Evolutionary conservation across 2,113 vertebrate genomes (phyloP).

Genomic region (Myrmecobius fasciatus): DNA sequence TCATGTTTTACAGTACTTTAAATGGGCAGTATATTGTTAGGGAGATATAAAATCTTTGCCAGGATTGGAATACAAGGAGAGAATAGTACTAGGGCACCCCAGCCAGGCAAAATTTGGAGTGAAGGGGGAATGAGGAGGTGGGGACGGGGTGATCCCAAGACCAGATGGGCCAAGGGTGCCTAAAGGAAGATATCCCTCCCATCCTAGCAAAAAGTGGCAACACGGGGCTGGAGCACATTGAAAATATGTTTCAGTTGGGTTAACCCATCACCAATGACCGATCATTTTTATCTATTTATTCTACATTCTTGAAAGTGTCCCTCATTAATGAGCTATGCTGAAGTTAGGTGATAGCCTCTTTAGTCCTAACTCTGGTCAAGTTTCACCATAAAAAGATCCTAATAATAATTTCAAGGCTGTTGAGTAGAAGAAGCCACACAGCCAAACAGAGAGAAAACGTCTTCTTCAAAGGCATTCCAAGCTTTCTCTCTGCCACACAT

Average conservation of each 20-base stretch:
- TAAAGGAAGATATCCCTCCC: neutral
- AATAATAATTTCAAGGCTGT: neutral
- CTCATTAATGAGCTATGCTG: neutral
- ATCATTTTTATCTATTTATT: neutral
- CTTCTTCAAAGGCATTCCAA: neutral
- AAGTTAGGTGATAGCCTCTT: neutral
- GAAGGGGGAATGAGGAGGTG: rapidly evolving
- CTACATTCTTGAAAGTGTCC: neutral
- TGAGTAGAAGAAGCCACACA: neutral
- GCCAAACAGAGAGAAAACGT: neutral
- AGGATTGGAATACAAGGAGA: conserved; percentile 41
- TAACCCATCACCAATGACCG: neutral
- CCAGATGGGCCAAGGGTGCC: neutral
- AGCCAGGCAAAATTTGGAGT: neutral
- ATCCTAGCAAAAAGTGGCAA: neutral
- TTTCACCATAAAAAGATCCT: conserved; percentile 34
- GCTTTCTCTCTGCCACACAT: neutral
- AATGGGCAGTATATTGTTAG: conserved; percentile 70
- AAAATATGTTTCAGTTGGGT: neutral
- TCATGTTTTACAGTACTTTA: conserved; percentile 82
- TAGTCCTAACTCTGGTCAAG: neutral
- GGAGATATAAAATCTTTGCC: conserved; percentile 66
- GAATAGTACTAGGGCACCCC: neutral
- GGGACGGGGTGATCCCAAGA: neutral
- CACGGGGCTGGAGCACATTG: neutral